Conservation (phyloP, 2,888 invertebrate genomes). For the Drosophila nigricruria region DNA sequence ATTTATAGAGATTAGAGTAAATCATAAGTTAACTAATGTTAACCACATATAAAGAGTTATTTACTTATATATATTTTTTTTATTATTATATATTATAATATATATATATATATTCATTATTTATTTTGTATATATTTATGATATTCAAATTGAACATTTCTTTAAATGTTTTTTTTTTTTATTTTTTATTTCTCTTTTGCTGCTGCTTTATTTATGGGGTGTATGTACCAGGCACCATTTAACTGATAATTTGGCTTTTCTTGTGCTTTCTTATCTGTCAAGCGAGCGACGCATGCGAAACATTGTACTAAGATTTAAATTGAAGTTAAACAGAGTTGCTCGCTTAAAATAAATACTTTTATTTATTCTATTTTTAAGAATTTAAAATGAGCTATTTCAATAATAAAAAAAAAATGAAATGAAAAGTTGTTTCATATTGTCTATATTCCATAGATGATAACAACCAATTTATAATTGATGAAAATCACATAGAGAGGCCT, state of each 20-base stretch:
- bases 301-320: not conserved
- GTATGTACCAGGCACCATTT: constrained; percentile 49
- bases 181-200: not conserved
- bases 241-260: constrained; percentile 35
- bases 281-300: not conserved
- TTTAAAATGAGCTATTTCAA: no score
- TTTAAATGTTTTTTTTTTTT: not conserved
- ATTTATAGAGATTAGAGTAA: constrained; percentile 5
- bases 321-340: not conserved
- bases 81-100: no score
- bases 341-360: not conserved
- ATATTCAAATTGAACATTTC: not conserved
- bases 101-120: no score
- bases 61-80: not conserved
- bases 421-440: no score
- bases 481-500: not conserved
- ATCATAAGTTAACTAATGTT: not conserved
- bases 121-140: not conserved
- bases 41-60: not conserved
- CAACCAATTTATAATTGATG: no score
- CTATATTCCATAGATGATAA: no score
- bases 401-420: no score
- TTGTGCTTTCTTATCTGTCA: constrained; percentile 22
- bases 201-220: constrained; percentile 43
- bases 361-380: no score